These are phyloP conservation scores for Antheraea pernyi DNA, from an alignment of 1,140 invertebrate genomes.

Conservation along the genomic window DNA sequence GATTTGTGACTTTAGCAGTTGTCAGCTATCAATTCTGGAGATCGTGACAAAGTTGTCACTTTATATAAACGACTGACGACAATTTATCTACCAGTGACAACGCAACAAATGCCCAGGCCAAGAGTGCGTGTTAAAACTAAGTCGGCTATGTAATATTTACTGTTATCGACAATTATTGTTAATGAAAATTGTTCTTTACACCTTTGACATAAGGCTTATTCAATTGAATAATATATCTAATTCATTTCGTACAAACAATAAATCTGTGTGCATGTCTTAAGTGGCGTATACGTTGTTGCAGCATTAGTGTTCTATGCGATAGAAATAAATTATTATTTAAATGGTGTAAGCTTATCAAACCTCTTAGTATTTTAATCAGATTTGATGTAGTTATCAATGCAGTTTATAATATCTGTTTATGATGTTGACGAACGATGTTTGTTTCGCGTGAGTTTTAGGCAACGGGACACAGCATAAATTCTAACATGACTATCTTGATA, in stretches of 20 bases:
- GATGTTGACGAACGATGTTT: neutral
- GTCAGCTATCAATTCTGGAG: conserved; percentile 22
- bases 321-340: conserved; percentile 5
- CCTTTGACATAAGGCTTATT: conserved; percentile 12
- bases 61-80: conserved; percentile 44
- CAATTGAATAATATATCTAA: neutral
- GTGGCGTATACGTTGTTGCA: conserved; percentile 19
- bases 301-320: neutral
- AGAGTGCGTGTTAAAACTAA: conserved; percentile 44
- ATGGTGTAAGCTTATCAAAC: neutral
- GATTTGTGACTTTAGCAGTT: conserved; percentile 18
- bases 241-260: conserved; percentile 22
- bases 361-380: conserved; percentile 8
- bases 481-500: too few species aligned
- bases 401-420: neutral
- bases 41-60: conserved; percentile 54
- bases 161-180: conserved; percentile 13
- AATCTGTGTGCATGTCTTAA: conserved; percentile 32
- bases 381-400: neutral
- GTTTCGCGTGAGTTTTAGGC: too few species aligned
- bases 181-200: conserved; percentile 20
- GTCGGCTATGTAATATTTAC: conserved; percentile 23
- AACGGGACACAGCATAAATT: too few species aligned
- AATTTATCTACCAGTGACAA: conserved; percentile 68
- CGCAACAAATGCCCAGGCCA: conserved; percentile 52